phyloP scores from a whole-genome alignment of 2,888 invertebrate species.

The Schizotus pectinicornis region DNA sequence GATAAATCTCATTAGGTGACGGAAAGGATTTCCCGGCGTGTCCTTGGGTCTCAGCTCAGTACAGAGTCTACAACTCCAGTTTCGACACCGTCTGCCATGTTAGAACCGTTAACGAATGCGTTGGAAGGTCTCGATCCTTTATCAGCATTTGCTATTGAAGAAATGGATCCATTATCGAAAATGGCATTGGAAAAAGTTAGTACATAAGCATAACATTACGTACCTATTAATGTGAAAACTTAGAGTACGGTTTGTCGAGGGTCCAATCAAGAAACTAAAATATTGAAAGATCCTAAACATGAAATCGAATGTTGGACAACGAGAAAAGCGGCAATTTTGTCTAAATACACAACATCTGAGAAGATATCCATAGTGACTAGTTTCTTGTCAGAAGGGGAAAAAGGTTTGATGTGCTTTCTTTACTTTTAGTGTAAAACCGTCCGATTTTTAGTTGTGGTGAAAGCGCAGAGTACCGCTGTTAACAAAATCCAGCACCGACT shows the following conservation, averaged over 20 bases:
- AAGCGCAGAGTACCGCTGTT: constrained; percentile 79
- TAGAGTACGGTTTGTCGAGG: constrained; percentile 37
- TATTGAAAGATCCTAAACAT: constrained; percentile 45
- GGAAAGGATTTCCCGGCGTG: constrained; percentile 62
- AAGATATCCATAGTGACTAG: constrained; percentile 90
- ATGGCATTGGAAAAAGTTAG: constrained; percentile 60
- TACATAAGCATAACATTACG: neutral
- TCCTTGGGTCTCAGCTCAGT: constrained; percentile 58
- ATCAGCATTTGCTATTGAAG: constrained; percentile 70
- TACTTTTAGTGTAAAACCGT: neutral
- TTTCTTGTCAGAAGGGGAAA: constrained; percentile 81
- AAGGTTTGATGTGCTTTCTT: constrained; percentile 63
- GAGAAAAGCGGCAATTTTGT: constrained; percentile 78
- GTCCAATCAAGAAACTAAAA: constrained; percentile 35
- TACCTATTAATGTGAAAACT: constrained; percentile 12
- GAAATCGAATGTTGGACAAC: constrained; percentile 78
- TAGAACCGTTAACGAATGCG: constrained; percentile 64
- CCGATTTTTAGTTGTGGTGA: constrained; percentile 72
- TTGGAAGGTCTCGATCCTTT: constrained; percentile 78
- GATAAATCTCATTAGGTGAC: constrained; percentile 55
- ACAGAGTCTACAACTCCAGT: constrained; percentile 62
- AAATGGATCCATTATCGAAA: constrained; percentile 70
- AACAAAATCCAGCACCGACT: constrained; percentile 90
- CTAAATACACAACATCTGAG: constrained; percentile 91
- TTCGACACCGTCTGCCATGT: constrained; percentile 54